These are phyloP conservation scores for Drosophila nebulosa DNA, from an alignment of 1,140 invertebrate species.

Conservation along the genomic window DNA sequence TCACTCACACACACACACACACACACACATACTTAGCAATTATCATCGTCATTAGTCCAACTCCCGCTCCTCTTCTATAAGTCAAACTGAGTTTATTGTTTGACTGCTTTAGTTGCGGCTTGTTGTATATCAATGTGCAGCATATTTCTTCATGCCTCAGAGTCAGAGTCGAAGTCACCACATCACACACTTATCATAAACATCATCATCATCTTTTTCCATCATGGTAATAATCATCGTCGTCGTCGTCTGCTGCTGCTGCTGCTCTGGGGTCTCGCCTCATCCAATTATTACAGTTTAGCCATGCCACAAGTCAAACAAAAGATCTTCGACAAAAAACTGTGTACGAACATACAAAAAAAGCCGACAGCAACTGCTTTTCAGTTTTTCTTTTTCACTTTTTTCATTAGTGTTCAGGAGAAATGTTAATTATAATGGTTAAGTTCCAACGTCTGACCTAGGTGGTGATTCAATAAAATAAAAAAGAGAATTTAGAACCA, in stretches of 20 bases:
- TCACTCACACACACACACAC: not conserved
- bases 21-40: conserved; percentile 35
- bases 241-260: not conserved
- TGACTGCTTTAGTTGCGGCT: conserved; percentile 75
- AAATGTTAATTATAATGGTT: not conserved
- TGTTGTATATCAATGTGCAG: conserved; percentile 77
- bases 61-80: not conserved
- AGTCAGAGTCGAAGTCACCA: conserved; percentile 44
- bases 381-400: no score
- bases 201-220: conserved; percentile 28
- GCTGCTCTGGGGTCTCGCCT: conserved; percentile 44
- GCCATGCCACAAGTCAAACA: conserved; percentile 72
- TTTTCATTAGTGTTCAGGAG: not conserved
- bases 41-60: conserved; percentile 71
- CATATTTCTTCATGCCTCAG: conserved; percentile 69
- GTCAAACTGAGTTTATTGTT: conserved; percentile 31
- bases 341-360: no score
- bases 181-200: conserved; percentile 44
- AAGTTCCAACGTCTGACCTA: not conserved
- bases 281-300: conserved; percentile 77
- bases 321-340: conserved; percentile 47
- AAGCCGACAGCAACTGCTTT: not conserved
- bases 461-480: not conserved
- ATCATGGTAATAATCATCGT: conserved; percentile 19
- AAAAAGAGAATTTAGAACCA: no score